Evolutionary conservation across 2,797 vertebrate genomes (phyloP).

Genomic region (Presbytis comata): DNA sequence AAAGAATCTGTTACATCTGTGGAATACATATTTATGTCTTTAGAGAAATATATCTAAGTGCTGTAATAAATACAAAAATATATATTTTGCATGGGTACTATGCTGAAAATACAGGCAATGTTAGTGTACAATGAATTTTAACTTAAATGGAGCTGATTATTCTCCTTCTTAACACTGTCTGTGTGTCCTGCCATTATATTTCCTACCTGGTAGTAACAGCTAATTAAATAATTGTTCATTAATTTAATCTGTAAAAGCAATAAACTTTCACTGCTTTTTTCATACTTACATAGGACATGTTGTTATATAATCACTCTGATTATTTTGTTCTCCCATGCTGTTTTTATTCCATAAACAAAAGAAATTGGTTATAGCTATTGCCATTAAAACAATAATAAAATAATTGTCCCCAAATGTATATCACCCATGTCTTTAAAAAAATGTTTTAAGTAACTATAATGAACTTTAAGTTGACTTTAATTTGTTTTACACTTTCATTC

Average conservation of each 20-base stretch:
- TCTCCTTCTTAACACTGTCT: neutral
- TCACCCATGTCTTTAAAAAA: neutral
- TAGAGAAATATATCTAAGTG: neutral
- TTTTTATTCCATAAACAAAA: neutral
- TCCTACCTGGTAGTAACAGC: neutral
- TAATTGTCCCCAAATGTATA: neutral
- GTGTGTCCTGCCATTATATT: neutral
- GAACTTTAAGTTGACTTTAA: neutral
- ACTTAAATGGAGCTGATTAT: neutral
- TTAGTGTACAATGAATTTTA: neutral
- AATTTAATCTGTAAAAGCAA: neutral
- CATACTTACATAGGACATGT: neutral
- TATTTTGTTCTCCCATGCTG: neutral
- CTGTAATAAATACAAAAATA: neutral
- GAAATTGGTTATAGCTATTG: neutral
- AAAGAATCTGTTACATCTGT: neutral
- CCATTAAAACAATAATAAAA: neutral
- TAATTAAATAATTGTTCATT: conserved; percentile 33
- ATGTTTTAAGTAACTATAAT: neutral
- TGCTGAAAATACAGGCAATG: neutral
- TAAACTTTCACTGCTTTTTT: neutral
- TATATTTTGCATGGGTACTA: neutral
- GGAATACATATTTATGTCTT: neutral
- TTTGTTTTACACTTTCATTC: neutral
- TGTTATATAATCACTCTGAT: neutral